Evolutionary conservation across 2,888 invertebrate species (phyloP), one percentile per base, ranked within the genome.

Genomic region (Tholera decimalis): DNA sequence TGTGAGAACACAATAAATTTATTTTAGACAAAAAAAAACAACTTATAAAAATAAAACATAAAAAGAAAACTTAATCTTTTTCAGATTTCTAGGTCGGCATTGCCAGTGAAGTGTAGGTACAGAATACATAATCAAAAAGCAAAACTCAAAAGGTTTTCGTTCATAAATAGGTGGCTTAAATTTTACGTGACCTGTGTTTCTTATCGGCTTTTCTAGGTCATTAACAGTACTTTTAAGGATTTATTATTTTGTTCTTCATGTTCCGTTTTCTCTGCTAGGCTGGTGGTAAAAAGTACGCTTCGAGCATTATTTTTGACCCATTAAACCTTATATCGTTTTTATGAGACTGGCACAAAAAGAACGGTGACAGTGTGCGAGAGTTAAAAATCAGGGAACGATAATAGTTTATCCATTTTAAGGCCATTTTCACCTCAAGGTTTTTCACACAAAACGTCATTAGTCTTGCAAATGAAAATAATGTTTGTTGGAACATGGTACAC

Each of bases 141-240:
- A 56, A 57, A 41, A 57, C 49, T 30, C 1, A 20, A 58, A 66
- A 57, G 68, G 20, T 39, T 65, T 66, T 55, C n/a, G 47, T 49
- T 65, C 47, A 55, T 65, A 54, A 54, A 41, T 41, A 54, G 20
- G 28, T 44, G 50, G 50, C 55, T 55, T 55, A 39, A 50, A 56
- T 18, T 43, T 24, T 28, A 56, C 44, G 70, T 70, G 49, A 55
- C 61, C 44, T 50, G 50, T 24, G 50, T 50, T 44, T 55, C 37
- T 69, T 69, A 69, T 62, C 46, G 41, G 6, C 11, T 39, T 69
- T 50, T 62, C 62, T 51, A 56, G 50, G 62, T 62, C 50, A 69
- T 61, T 61, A 69, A 46, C 46, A 51, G n/a, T 44, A 56, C 43
- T 37, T 50, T 41, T 15, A 24, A 22, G 33, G 24, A 50, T 50